Evolutionary conservation across 2,113 vertebrate species (phyloP).

Genomic region (Labrus mixtus): DNA sequence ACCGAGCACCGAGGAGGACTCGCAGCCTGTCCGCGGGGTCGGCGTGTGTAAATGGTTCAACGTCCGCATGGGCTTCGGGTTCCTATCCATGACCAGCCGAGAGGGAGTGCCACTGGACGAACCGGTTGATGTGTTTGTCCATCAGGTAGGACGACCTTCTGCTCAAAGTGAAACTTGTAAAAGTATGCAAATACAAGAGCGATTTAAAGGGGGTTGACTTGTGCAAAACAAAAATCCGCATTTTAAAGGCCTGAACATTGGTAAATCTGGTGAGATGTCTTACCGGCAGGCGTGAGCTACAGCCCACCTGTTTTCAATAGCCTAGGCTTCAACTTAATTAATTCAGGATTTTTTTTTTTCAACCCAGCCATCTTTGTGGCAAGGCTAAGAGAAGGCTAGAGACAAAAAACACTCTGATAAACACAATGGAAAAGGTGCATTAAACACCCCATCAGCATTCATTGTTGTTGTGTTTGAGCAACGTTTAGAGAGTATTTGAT

Average conservation of each 20-base stretch:
- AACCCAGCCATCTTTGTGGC: not conserved
- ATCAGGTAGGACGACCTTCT: conserved; percentile 87
- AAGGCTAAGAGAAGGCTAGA: not conserved
- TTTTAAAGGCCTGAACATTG: not conserved
- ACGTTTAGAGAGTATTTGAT: not conserved
- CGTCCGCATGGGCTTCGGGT: conserved; percentile 98
- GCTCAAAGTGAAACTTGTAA: not conserved
- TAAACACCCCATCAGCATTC: not conserved
- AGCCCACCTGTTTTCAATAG: conserved; percentile 26
- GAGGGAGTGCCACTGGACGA: conserved; percentile 91
- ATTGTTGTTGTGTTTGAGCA: not conserved
- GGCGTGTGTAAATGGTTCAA: conserved; percentile 99
- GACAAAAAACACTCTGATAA: not conserved
- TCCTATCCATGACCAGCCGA: conserved; percentile 95
- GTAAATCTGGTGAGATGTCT: not conserved
- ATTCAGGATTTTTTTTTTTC: not conserved
- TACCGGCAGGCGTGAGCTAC: not conserved
- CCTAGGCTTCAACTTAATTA: not conserved
- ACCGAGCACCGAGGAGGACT: conserved; percentile 87
- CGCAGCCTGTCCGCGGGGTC: conserved; percentile 86
- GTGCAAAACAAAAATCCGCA: not conserved
- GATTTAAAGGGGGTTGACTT: fast-evolving
- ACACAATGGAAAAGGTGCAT: not conserved
- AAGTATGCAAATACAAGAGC: too few relatives aligned
- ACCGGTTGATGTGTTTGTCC: conserved; percentile 98